Evolutionary conservation across 2,888 invertebrate species (phyloP), one percentile per base, ranked within the genome.

Genomic region (Himalopsyche kuldschensis): DNA sequence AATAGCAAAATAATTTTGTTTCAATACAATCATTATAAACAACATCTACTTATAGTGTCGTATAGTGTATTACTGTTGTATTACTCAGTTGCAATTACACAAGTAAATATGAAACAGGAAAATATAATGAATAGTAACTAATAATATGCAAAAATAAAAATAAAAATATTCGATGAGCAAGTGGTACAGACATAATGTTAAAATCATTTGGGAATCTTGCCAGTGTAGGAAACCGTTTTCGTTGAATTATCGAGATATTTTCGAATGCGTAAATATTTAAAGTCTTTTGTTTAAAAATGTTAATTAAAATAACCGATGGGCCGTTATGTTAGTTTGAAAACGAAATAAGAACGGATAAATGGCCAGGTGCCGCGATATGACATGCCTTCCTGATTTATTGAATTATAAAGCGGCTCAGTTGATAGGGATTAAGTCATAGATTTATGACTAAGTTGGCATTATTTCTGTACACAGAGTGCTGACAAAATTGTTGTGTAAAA

Each of bases 341-440:
- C 75, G 32, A 31, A 78, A 41, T 35, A 35, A 78, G 78, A 24
- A 35, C 41, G 35, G 41, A 11, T 78, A 24, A 79, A 47, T 75
- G 75, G 76, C 82, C 82, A 82, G 82, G 82, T 82, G 82, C 75
- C 55, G 81, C 78, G 31, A 30, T 35, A 63, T 82, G 82, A 78
- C 78, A 47, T 24, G 75, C 20, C 79, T 30, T 17, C 77, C 78
- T 75, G 82, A 82, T 82, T 82, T 82, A 82, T 79, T 63, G 79
- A 24, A 27, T 46, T 79, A 82, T 82, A 79, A 82, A 82, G 79
- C 79, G 48, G 47, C 24, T 75, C 79, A 35, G 69, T 79, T 82
- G 79, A 47, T 79, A 79, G 79, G 82, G 82, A 82, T 82, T 82
- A 82, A 48, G 24, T 30, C 11, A 20, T 32, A 79, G 82, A 82